Percentiles rank a stretch among this genome's conserved stretches.
Evolutionary conservation across 2,888 invertebrate genomes (phyloP).

Genomic region (Drosophila neonasuta): DNA sequence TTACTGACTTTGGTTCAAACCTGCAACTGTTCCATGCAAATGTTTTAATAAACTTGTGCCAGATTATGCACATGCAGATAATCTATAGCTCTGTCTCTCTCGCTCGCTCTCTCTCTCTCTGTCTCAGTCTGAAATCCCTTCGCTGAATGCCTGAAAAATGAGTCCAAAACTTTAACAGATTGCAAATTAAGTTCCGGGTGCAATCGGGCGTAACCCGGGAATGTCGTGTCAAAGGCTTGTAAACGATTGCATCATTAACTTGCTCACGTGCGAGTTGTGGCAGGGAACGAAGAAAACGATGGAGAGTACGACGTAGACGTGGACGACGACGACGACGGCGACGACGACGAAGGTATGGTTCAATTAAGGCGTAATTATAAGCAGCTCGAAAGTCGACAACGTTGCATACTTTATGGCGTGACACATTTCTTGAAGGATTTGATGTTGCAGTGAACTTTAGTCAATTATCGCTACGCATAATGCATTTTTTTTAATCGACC

Average conservation of each 20-base stretch:
- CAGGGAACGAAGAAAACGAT: constrained; percentile 10
- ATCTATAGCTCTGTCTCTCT: constrained; percentile 13
- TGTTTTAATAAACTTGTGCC: constrained; percentile 57
- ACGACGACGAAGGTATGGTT: constrained; percentile 41
- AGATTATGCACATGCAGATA: constrained; percentile 38
- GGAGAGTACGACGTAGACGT: constrained; percentile 2
- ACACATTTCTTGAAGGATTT: constrained; percentile 34
- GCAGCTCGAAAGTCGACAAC: constrained; percentile 30
- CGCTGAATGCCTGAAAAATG: constrained; percentile 16
- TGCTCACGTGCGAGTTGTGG: constrained; percentile 53
- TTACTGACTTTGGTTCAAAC: constrained; percentile 17
- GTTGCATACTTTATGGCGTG: constrained; percentile 48
- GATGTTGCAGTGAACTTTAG: constrained; percentile 3
- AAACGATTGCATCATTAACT: constrained; percentile 73
- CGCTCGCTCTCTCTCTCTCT: neutral
- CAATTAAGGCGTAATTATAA: constrained; percentile 71
- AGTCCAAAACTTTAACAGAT: constrained; percentile 41
- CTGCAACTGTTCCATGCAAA: constrained; percentile 21
- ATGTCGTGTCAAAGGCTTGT: constrained; percentile 67
- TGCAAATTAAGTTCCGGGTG: constrained; percentile 32
- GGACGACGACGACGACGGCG: neutral
- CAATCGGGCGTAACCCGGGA: constrained; percentile 17
- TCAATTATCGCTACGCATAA: constrained; percentile 57
- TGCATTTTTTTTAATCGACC: constrained; percentile 11
- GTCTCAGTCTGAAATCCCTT: neutral